Evolutionary conservation across 2,113 vertebrate genomes (phyloP).

Genomic region (Triplophysa siluroides): DNA sequence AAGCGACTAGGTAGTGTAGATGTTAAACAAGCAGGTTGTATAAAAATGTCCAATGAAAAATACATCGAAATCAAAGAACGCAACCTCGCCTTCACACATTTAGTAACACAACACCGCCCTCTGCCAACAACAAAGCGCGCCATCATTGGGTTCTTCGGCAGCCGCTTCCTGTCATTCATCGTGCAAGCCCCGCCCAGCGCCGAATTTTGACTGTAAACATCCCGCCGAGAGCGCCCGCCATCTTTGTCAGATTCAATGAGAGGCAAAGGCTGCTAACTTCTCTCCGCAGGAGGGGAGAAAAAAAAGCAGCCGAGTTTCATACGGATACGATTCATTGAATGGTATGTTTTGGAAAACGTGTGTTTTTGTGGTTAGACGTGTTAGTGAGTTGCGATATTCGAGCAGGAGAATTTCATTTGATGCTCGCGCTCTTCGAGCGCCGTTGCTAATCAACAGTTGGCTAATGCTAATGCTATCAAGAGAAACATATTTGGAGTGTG

Average conservation of each 20-base stretch:
- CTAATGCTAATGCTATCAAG: constrained; percentile 31
- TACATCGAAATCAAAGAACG: too few species aligned
- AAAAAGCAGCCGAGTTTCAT: constrained; percentile 60
- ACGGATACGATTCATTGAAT: constrained; percentile 30
- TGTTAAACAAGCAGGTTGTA: too few species aligned
- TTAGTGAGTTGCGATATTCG: fast-evolving
- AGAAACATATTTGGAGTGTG: background rate
- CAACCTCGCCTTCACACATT: background rate
- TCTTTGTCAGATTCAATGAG: constrained; percentile 79
- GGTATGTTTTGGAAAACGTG: constrained; percentile 19
- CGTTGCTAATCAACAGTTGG: constrained; percentile 39
- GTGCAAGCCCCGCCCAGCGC: constrained; percentile 64
- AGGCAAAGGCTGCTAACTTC: constrained; percentile 59
- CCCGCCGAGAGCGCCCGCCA: constrained; percentile 77
- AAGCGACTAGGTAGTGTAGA: too few species aligned
- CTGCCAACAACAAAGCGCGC: constrained; percentile 36
- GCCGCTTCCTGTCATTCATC: background rate
- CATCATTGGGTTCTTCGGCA: background rate
- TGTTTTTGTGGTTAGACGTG: too few species aligned
- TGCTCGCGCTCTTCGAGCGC: background rate
- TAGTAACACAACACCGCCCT: constrained; percentile 54
- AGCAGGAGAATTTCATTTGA: background rate
- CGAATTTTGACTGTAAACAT: constrained; percentile 80
- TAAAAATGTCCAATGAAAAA: too few species aligned
- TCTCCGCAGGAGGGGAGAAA: constrained; percentile 61